Evolutionary conservation across 92 coral and sea anemone species (phyloP).

Genomic region (Hydrozoanthus gracilis): DNA sequence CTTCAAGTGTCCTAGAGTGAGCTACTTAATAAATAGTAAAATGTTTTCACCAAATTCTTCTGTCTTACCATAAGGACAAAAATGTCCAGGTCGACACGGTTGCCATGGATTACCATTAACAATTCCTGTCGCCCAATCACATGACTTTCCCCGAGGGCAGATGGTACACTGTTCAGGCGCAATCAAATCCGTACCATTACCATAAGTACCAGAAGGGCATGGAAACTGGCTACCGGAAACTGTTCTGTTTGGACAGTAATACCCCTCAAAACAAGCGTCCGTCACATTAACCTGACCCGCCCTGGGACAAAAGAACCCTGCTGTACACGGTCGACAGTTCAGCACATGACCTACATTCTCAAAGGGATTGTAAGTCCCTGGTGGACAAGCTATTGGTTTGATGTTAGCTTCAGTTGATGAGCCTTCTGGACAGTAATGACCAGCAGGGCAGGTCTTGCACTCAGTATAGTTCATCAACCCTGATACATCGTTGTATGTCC

Average conservation of each 20-base stretch:
- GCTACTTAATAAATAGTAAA: too few relatives aligned
- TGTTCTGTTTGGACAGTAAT: constrained; percentile 97
- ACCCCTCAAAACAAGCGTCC: constrained; percentile 90
- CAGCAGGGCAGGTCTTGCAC: constrained; percentile 89
- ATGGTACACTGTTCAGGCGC: constrained; percentile 88
- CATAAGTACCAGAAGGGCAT: constrained; percentile 95
- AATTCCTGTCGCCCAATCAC: constrained; percentile 96
- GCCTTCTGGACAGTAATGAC: constrained; percentile 97
- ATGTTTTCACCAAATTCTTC: background rate
- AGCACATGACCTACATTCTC: constrained; percentile 82
- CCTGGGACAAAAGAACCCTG: constrained; percentile 92
- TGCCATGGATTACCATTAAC: constrained; percentile 87
- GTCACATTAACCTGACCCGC: constrained; percentile 93
- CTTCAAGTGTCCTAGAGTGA: background rate
- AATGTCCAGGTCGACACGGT: constrained; percentile 91
- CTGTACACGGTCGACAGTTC: constrained; percentile 94
- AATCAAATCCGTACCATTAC: constrained; percentile 89
- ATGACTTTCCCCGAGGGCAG: constrained; percentile 90
- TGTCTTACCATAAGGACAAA: constrained; percentile 90
- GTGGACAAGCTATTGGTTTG: constrained; percentile 89
- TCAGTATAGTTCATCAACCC: constrained; percentile 87
- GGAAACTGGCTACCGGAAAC: constrained; percentile 95
- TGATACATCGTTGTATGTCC: constrained; percentile 80
- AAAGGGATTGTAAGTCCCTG: constrained; percentile 95
- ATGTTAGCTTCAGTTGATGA: constrained; percentile 86